Evolutionary conservation across 2,888 invertebrate species (phyloP).

Genomic region (Cheilosia variabilis): DNA sequence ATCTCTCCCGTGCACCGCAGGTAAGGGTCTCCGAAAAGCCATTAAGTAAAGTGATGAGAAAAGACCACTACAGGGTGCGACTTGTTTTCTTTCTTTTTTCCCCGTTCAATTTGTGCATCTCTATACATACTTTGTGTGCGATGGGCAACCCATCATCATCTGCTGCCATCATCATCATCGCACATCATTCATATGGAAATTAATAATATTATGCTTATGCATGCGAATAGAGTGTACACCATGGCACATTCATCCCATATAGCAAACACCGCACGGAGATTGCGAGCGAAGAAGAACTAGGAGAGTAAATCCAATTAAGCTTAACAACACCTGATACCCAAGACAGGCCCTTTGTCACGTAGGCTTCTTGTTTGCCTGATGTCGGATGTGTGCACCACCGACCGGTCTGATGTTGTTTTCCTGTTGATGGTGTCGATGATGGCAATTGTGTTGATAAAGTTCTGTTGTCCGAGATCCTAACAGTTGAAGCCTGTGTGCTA

Average conservation of each 20-base stretch:
- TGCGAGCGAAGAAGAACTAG: constrained; percentile 52
- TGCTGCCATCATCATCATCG: constrained; percentile 54
- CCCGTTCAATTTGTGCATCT: constrained; percentile 17
- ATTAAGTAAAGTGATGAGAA: constrained; percentile 17
- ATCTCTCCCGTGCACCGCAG: constrained; percentile 10
- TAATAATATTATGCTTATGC: constrained; percentile 72
- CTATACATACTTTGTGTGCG: constrained; percentile 39
- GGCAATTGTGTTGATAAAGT: constrained; percentile 32
- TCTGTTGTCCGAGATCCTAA: constrained; percentile 42
- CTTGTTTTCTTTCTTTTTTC: not conserved
- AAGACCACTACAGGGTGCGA: constrained; percentile 19
- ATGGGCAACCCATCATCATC: constrained; percentile 47
- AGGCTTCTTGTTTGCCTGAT: constrained; percentile 54
- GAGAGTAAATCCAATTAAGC: constrained; percentile 74
- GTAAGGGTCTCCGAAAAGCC: constrained; percentile 10
- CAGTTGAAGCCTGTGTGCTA: constrained; percentile 2
- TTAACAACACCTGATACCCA: constrained; percentile 75
- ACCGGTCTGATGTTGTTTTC: constrained; percentile 16
- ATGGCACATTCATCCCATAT: constrained; percentile 36
- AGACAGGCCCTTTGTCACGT: constrained; percentile 71
- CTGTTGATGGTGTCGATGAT: constrained; percentile 22
- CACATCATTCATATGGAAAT: constrained; percentile 73
- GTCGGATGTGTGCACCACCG: constrained; percentile 24
- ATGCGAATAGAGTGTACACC: constrained; percentile 29
- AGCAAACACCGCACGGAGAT: constrained; percentile 43